Conservation (phyloP, 2,797 vertebrate species). For the Mus spretus region DNA sequence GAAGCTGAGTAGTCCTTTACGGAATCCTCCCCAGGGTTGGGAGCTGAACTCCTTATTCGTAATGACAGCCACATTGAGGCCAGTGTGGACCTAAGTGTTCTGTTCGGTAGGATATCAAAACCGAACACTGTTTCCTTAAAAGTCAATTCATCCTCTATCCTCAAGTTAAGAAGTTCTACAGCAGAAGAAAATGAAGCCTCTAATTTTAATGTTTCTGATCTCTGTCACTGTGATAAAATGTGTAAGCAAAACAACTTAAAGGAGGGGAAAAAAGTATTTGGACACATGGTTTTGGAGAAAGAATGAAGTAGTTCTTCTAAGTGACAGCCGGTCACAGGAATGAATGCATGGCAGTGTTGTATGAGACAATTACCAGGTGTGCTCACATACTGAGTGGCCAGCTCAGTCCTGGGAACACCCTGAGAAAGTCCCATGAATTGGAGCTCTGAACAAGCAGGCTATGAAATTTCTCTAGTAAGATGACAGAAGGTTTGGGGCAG, state of each 20-base stretch:
- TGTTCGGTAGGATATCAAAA: background rate
- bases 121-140: background rate
- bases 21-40: background rate
- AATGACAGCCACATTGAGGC: fast-evolving
- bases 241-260: background rate
- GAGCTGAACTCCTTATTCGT: background rate
- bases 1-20: background rate
- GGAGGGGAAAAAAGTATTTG: background rate
- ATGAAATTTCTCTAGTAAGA: background rate
- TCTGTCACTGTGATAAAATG: background rate
- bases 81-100: background rate
- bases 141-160: background rate
- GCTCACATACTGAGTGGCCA: background rate
- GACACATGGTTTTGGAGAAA: background rate
- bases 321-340: background rate
- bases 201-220: background rate
- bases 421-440: background rate
- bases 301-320: background rate
- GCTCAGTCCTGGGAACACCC: background rate
- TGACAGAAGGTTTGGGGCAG: background rate
- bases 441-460: background rate
- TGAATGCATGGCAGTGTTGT: background rate
- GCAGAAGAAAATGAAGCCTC: background rate
- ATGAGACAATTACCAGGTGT: background rate
- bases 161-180: background rate